Base-by-base conservation (phyloP, 1,140 invertebrate species). In the Temnothorax longispinosus region DNA sequence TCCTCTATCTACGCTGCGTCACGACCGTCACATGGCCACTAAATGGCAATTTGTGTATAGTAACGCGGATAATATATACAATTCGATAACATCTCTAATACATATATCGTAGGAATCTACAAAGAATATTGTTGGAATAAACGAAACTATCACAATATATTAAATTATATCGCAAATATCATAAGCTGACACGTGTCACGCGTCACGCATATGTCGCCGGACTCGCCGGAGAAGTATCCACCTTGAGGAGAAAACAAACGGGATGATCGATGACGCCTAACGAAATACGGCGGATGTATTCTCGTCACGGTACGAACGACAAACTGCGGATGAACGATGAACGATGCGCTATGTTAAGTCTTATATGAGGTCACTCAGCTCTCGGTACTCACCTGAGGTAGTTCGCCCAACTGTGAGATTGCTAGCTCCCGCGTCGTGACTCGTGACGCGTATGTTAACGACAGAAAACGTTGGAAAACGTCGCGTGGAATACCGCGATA, bases 221-320 rank as follows among this genome's bases (percentile, higher is more conserved):
- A 27, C 27, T 27, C 27, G 27, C 27, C 27, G 18, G 15, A 38
- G 62, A 71, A 8, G 47, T 1, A 21, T 38, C 11, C 18, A 72
- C 38, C 35, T 64, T 41, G 4, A 52, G 15, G 7, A 56, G 52
- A 64, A 27, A 85, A 35, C 2, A 54, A 47, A 80, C 13, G 21
- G 13, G 60, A 27, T 0, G 50, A 56, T 76, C n/a, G 87, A 44
- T 52, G 13, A 86, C 75, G 65, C 75, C 74, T 38, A 69, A 18
- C 0, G 5, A 27, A 54, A 47, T 52, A 18, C 6, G 2, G 2
- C 3, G 35, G n/a, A n/a, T 27, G 18, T n/a, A 13, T 8, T 54
- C 15, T 56, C 47, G 54, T 89, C 81, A 47, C 18, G 62, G 81
- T 88, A 81, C 50, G 27, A 72, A 32, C 38, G 69, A 58, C 18